These are phyloP conservation scores for Siphonodentalium dalli DNA, from an alignment of 2,888 invertebrate species.

Conservation along the genomic window DNA sequence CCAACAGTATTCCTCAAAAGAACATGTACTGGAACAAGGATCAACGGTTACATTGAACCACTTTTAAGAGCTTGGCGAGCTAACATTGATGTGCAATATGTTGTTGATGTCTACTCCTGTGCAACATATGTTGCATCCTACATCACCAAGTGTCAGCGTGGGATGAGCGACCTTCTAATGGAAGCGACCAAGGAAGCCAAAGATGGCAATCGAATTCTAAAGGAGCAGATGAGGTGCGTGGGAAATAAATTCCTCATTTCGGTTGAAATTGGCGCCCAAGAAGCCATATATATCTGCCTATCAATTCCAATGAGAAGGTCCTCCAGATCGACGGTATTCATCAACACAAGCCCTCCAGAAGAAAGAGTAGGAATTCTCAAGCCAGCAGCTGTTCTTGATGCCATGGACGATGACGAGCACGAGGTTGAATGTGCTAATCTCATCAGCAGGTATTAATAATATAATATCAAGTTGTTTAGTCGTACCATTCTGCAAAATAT, in stretches of 20 bases:
- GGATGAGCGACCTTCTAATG: slow-evolving; percentile 33
- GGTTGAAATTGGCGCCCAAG: slow-evolving; percentile 44
- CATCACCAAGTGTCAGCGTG: slow-evolving; percentile 31
- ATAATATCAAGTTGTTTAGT: too few species aligned
- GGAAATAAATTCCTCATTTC: slow-evolving; percentile 41
- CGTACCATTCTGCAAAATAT: too few species aligned
- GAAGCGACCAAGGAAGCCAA: slow-evolving; percentile 28
- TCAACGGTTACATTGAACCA: slow-evolving; percentile 18
- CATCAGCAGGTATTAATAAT: slow-evolving; percentile 15
- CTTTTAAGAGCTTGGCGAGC: slow-evolving; percentile 20
- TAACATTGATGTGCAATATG: slow-evolving; percentile 28
- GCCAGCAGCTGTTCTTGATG: slow-evolving; percentile 27
- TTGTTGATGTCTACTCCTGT: slow-evolving; percentile 32
- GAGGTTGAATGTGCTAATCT: slow-evolving; percentile 26
- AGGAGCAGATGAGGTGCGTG: slow-evolving; percentile 29
- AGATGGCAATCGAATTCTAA: slow-evolving; percentile 18
- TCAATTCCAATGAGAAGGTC: slow-evolving; percentile 33
- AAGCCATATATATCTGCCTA: slow-evolving; percentile 38
- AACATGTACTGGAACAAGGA: slow-evolving; percentile 7
- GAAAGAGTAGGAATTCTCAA: slow-evolving; percentile 44
- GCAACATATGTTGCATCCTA: slow-evolving; percentile 35
- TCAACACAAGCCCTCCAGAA: slow-evolving; percentile 38
- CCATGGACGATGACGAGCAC: slow-evolving; percentile 27
- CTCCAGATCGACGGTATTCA: slow-evolving; percentile 29
- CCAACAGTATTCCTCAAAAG: slow-evolving; percentile 23